Evolutionary conservation across 2,113 vertebrate genomes (phyloP).

Genomic region (Manacus vitellinus): DNA sequence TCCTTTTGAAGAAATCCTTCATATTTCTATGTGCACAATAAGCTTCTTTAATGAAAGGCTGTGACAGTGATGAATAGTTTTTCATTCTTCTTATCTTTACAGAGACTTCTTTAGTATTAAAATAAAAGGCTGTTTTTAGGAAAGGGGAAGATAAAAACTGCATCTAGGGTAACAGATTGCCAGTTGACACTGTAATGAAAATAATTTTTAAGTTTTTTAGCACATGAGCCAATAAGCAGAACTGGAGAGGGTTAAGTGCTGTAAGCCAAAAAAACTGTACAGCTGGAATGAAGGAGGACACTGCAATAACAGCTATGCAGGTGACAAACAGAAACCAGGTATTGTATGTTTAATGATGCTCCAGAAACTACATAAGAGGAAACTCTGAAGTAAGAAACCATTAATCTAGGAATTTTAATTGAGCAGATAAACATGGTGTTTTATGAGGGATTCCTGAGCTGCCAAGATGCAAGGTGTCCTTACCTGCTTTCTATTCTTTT

Average conservation of each 20-base stretch:
- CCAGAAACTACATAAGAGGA: background rate
- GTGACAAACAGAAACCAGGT: background rate
- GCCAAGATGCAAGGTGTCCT: background rate
- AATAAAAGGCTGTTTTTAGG: constrained; percentile 5
- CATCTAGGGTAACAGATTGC: background rate
- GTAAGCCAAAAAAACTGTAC: background rate
- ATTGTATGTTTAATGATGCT: background rate
- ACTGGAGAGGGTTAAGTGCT: background rate
- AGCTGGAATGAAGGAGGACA: background rate
- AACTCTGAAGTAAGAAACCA: background rate
- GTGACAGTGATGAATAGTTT: background rate
- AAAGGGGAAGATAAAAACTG: background rate
- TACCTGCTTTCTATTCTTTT: background rate
- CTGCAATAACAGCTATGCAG: background rate
- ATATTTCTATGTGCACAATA: background rate
- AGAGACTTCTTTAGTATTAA: background rate
- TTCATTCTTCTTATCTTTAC: background rate
- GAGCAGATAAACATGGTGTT: background rate
- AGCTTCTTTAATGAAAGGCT: background rate
- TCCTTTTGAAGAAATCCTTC: background rate
- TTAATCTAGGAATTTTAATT: background rate
- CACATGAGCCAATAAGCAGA: background rate
- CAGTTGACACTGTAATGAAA: background rate
- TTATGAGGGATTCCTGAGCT: background rate
- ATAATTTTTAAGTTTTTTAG: background rate